Conservation (phyloP, 2,113 vertebrate species). For the Egretta garzetta region DNA sequence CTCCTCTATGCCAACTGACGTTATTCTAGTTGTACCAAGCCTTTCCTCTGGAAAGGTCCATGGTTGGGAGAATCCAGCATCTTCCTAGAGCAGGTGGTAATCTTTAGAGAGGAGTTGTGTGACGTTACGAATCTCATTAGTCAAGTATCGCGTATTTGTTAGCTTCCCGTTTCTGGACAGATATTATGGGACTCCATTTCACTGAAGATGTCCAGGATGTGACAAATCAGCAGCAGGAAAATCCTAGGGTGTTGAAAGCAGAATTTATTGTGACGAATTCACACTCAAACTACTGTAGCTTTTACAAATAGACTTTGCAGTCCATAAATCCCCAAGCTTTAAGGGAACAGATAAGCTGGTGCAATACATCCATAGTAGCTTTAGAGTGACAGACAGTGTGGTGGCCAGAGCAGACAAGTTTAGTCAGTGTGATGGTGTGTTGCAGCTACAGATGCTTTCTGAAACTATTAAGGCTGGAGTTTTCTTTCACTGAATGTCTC, state of each 20-base stretch:
- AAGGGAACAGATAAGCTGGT: neutral
- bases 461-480: neutral
- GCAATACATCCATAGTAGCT: neutral
- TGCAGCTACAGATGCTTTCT: neutral
- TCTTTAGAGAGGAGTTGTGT: neutral
- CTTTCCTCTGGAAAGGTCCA: neutral
- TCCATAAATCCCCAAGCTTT: constrained; percentile 31
- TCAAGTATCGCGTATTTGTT: neutral
- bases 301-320: constrained; percentile 38
- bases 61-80: neutral
- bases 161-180: neutral
- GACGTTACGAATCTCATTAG: neutral
- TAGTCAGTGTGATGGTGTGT: neutral
- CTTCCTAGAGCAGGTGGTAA: neutral
- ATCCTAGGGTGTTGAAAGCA: neutral
- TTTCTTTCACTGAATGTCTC: neutral
- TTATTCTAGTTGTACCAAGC: neutral
- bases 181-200: neutral
- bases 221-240: constrained; percentile 1
- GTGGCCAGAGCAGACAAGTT: neutral
- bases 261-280: constrained; percentile 21
- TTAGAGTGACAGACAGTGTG: neutral
- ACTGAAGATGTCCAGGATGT: neutral
- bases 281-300: neutral
- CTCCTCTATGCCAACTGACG: neutral